phyloP scores from a whole-genome alignment of 92 coral and sea anemone genomes.

The Ricordea florida region DNA sequence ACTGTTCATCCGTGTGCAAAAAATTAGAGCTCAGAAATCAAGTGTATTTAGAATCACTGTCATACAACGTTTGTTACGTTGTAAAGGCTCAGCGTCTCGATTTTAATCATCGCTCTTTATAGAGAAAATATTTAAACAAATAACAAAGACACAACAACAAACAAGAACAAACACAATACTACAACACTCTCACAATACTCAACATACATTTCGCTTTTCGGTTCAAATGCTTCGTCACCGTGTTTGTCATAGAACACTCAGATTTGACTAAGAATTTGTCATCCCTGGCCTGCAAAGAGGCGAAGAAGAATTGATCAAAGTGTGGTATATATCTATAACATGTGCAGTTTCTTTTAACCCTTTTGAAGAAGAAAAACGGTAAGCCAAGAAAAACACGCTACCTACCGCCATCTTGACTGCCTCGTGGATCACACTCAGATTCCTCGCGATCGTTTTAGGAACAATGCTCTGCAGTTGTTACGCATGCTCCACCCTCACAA shows the following conservation, averaged over 20 bases:
- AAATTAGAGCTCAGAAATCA: constrained; percentile 47
- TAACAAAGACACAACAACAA: background rate
- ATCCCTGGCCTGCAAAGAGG: constrained; percentile 3
- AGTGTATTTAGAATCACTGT: constrained; percentile 19
- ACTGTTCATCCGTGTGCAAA: background rate
- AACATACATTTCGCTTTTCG: constrained; percentile 21
- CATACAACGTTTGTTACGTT: constrained; percentile 8
- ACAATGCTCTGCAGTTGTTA: too few relatives aligned
- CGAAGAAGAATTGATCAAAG: background rate
- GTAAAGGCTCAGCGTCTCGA: too few relatives aligned
- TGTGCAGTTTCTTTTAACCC: too few relatives aligned
- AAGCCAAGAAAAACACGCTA: too few relatives aligned
- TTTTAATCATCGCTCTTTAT: constrained; percentile 38
- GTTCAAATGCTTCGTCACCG: constrained; percentile 5
- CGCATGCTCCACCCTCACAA: too few relatives aligned
- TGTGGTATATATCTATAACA: too few relatives aligned
- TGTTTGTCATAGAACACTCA: constrained; percentile 24
- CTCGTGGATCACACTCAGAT: constrained; percentile 12
- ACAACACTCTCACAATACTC: background rate
- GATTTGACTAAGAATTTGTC: constrained; percentile 46
- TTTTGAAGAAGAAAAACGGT: too few relatives aligned
- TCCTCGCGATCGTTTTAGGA: too few relatives aligned
- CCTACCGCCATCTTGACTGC: constrained; percentile 35
- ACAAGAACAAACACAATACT: background rate
- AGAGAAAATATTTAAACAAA: background rate